A percentile compares a stretch with the other conserved stretches of the same genome.
phyloP scores from a whole-genome alignment of 2,113 vertebrate genomes.

The Eolophus roseicapilla region DNA sequence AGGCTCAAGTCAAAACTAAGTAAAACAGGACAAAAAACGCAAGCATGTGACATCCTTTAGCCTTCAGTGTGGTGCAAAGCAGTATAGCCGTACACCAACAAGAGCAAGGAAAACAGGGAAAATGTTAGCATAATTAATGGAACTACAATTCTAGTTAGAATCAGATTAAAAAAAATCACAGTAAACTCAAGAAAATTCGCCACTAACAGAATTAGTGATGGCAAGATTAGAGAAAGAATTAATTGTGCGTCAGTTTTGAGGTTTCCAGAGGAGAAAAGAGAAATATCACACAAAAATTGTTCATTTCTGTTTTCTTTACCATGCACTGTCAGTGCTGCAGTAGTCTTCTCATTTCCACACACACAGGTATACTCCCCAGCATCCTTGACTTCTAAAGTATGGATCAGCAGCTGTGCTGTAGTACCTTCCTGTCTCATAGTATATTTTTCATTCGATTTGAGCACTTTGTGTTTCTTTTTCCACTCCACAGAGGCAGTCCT shows the following conservation, averaged over 20 bases:
- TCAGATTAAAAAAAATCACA: background rate
- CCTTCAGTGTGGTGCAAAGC: background rate
- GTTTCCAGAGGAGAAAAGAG: background rate
- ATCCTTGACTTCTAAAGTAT: conserved; percentile 65
- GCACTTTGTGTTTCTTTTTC: conserved; percentile 73
- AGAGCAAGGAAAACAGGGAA: background rate
- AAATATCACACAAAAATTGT: accelerated
- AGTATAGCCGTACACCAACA: background rate
- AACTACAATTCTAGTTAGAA: background rate
- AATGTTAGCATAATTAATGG: background rate
- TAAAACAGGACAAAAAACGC: background rate
- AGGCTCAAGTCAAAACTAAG: background rate
- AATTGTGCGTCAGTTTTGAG: background rate
- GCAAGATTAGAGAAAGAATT: background rate
- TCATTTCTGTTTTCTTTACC: conserved; percentile 62
- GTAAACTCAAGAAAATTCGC: background rate
- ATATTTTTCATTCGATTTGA: conserved; percentile 62
- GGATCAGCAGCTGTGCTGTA: conserved; percentile 69
- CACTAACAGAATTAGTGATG: background rate
- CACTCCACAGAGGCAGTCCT: conserved; percentile 69
- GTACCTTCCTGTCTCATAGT: conserved; percentile 62
- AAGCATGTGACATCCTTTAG: background rate
- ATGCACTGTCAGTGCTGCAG: conserved; percentile 77
- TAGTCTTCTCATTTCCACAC: conserved; percentile 75
- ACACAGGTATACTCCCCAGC: conserved; percentile 75